Evolutionary conservation across 2,113 vertebrate species (phyloP).

Genomic region (Cynopterus brachyotis): DNA sequence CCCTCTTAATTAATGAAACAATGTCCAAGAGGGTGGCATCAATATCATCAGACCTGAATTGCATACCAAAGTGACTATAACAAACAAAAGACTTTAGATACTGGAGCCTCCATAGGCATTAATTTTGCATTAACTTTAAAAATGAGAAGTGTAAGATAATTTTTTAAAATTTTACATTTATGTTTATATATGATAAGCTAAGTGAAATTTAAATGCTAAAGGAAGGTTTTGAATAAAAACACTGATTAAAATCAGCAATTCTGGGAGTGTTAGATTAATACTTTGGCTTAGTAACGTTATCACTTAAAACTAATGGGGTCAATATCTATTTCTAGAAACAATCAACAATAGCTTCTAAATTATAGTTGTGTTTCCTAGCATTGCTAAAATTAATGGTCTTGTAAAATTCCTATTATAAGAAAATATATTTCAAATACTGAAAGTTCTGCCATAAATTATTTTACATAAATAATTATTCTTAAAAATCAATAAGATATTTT

Average conservation of each 20-base stretch:
- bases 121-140: conserved; percentile 45
- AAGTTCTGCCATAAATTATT: conserved; percentile 72
- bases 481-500: conserved; percentile 77
- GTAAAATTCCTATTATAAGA: conserved; percentile 73
- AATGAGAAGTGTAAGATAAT: conserved; percentile 55
- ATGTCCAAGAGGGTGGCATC: neutral
- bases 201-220: conserved; percentile 46
- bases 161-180: conserved; percentile 52
- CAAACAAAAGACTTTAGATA: neutral
- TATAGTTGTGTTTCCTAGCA: conserved; percentile 66
- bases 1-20: neutral
- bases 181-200: conserved; percentile 50
- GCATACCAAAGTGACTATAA: neutral
- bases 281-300: conserved; percentile 62
- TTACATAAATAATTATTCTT: conserved; percentile 77
- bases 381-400: conserved; percentile 76
- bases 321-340: conserved; percentile 76
- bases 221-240: conserved; percentile 39
- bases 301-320: conserved; percentile 77
- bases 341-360: conserved; percentile 72
- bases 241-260: conserved; percentile 62
- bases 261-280: conserved; percentile 62
- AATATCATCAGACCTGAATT: neutral
- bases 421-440: conserved; percentile 68
- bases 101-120: neutral